Evolutionary conservation across 2,888 invertebrate species (phyloP).

Genomic region (Leucoma salicis): DNA sequence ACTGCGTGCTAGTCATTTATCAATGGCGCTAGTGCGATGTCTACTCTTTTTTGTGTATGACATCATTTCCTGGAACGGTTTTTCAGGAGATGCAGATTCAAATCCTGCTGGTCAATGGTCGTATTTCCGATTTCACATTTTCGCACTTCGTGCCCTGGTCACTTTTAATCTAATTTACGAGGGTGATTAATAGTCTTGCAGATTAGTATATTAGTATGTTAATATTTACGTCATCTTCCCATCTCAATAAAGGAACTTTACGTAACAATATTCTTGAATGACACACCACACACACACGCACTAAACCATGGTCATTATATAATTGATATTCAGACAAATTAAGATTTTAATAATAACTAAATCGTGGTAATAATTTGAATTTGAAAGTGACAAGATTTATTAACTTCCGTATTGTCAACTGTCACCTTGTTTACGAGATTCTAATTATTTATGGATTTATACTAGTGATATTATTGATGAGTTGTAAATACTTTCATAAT

Average conservation of each 20-base stretch:
- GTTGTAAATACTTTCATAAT: too few relatives aligned
- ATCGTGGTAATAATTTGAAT: conserved; percentile 9
- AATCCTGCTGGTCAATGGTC: too few relatives aligned
- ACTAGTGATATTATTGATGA: conserved; percentile 4
- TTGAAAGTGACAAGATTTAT: conserved; percentile 24
- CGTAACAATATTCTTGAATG: conserved; percentile 14
- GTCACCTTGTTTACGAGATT: conserved; percentile 8
- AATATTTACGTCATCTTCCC: conserved; percentile 12
- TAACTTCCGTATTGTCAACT: conserved; percentile 25
- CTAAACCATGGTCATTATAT: conserved; percentile 18
- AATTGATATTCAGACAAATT: conserved; percentile 13
- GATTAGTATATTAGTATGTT: not conserved
- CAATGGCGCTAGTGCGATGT: too few relatives aligned
- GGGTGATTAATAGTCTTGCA: too few relatives aligned
- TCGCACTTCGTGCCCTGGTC: too few relatives aligned
- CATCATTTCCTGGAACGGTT: too few relatives aligned
- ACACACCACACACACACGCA: not conserved
- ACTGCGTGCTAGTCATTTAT: too few relatives aligned
- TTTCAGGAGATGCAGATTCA: too few relatives aligned
- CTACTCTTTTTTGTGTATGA: too few relatives aligned
- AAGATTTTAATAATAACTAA: conserved; percentile 4
- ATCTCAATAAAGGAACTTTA: conserved; percentile 11
- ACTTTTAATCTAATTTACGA: too few relatives aligned
- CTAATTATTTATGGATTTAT: conserved; percentile 1
- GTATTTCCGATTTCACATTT: too few relatives aligned